Percentiles rank a stretch among this genome's conserved stretches.
Evolutionary conservation across 2,888 invertebrate genomes (phyloP).

Genomic region (Aleiodes alternator): DNA sequence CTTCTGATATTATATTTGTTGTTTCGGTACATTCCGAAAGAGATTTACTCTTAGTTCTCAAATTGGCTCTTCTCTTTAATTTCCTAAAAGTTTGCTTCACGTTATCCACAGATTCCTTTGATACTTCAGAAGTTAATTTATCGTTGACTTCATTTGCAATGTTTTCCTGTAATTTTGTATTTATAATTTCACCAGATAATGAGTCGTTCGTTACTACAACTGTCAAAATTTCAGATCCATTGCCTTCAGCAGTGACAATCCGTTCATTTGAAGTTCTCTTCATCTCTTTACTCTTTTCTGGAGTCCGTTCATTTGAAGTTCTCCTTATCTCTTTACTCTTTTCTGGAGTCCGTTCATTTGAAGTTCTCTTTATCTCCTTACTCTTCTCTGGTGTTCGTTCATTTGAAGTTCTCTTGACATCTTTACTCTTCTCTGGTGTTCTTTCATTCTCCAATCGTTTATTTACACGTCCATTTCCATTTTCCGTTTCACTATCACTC

Average conservation of each 20-base stretch:
- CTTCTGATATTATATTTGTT: slow-evolving; percentile 14
- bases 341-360: slow-evolving; percentile 51
- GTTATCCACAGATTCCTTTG: slow-evolving; percentile 44
- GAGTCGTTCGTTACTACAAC: slow-evolving; percentile 41
- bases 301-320: neutral
- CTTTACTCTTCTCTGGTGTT: slow-evolving; percentile 30
- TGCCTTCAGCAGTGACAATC: slow-evolving; percentile 48
- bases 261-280: neutral
- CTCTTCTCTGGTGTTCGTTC: slow-evolving; percentile 49
- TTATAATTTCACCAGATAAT: neutral
- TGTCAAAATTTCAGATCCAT: slow-evolving; percentile 43
- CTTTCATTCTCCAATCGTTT: slow-evolving; percentile 57
- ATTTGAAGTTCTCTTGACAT: slow-evolving; percentile 30
- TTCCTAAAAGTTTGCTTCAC: slow-evolving; percentile 47
- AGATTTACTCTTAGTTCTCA: slow-evolving; percentile 45
- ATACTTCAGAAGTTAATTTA: neutral
- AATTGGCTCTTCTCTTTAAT: slow-evolving; percentile 50
- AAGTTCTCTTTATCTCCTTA: neutral
- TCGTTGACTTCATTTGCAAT: slow-evolving; percentile 36
- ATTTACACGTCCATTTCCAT: slow-evolving; percentile 49
- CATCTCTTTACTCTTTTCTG: too few relatives aligned
- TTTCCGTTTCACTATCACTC: slow-evolving; percentile 66
- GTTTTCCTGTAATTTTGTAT: slow-evolving; percentile 3
- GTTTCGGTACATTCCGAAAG: neutral
- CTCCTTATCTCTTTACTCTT: neutral